Base-by-base conservation (phyloP, 2,113 vertebrate genomes). In the Haliaeetus leucogaster region DNA sequence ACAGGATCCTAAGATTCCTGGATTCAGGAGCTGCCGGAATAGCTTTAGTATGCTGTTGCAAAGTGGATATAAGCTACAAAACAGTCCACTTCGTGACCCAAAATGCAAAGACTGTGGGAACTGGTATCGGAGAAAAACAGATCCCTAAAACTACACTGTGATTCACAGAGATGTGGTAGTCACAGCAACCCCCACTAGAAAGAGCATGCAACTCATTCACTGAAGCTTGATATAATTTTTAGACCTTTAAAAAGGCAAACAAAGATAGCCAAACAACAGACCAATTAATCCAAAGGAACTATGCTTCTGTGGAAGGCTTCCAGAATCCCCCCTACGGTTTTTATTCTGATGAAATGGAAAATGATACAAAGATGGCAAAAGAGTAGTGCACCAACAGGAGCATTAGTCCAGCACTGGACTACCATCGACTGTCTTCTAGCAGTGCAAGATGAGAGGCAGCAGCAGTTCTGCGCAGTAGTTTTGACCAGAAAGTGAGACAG, bases 351-450 rank as follows among this genome's bases (percentile, higher is more conserved):
- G 11, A 56, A 52, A 50, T 3, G 5, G 48, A 63, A 72, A 88
- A 27, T 3, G 2, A 42, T 25, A 58, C 4, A 15, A 26, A 78
- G 26, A 30, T 13, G 14, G 32, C 55, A 82, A 3, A 30, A 65
- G 13, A 45, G 19, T 0, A 71, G 34, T 3, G 2, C 34, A 47
- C 5, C 42, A 27, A 6, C 0, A 48, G 62, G 5, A 12, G 40
- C 0, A 0, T 4, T 11, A 2, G 16, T 20, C 22, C 34, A 27
- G 3, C 8, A 11, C 55, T 56, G 25, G 25, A 52, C 50, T 79
- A 50, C 27, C 27, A 53, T 2, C 4, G 2, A 3, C 18, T 30
- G 22, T 6, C 50, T 25, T 38, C 1, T 16, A 30, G 38, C 55
- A 68, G 16, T 1, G 4, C 29, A 62, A 61, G 27, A 20, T 3